Evolutionary conservation across 2,113 vertebrate species (phyloP).

Genomic region (Desmodus rotundus): DNA sequence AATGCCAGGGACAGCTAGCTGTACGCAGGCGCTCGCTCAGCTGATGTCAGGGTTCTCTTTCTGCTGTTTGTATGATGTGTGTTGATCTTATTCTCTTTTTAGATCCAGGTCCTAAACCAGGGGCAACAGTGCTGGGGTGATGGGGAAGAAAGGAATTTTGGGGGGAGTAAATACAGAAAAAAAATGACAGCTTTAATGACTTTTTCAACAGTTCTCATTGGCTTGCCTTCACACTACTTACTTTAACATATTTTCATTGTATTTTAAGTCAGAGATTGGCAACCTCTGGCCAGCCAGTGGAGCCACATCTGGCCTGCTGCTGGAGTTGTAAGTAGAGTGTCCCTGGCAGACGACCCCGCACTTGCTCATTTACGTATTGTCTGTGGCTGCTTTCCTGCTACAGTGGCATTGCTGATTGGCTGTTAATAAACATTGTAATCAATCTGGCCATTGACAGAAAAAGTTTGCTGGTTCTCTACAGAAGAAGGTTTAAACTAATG

Average conservation of each 20-base stretch:
- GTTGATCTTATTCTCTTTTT: background rate
- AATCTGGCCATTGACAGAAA: background rate
- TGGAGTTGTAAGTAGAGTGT: background rate
- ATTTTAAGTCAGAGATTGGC: background rate
- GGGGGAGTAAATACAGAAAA: background rate
- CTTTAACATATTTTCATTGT: background rate
- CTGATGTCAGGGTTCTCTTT: background rate
- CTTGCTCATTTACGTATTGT: background rate
- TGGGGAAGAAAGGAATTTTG: background rate
- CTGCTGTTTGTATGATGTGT: background rate
- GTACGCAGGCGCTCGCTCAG: rapidly evolving
- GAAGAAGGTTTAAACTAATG: background rate
- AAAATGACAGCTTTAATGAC: background rate
- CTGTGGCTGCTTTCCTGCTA: background rate
- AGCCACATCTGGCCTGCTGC: background rate
- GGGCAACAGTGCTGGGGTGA: background rate
- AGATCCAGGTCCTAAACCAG: background rate
- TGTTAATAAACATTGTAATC: background rate
- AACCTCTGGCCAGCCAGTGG: background rate
- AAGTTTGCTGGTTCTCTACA: background rate
- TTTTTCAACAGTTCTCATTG: background rate
- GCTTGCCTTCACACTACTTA: background rate
- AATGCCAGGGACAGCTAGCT: background rate
- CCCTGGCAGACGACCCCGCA: background rate
- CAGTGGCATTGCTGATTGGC: background rate